Conservation (phyloP, 2,888 invertebrate genomes). For the Glyphotaelius pellucidus region DNA sequence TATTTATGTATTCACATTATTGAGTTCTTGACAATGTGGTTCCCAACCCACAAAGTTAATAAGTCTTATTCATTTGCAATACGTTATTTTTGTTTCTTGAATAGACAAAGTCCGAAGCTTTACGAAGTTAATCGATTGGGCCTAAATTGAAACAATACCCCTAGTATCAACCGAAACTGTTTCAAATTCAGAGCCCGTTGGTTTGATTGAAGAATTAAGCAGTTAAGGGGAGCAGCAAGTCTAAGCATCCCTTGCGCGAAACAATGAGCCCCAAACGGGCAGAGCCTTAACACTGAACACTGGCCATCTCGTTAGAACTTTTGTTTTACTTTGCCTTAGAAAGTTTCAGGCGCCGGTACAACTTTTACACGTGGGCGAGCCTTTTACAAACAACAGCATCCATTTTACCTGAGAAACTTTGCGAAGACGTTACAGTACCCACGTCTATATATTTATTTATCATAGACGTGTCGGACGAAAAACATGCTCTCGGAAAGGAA, state of each 20-base stretch:
- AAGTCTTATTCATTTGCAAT: background rate
- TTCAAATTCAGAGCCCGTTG: background rate
- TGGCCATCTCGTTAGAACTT: slow-evolving; percentile 32
- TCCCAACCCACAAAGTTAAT: too few relatives aligned
- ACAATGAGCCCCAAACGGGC: background rate
- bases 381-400: background rate
- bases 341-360: slow-evolving; percentile 2
- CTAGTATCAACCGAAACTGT: background rate
- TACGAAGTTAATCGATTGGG: background rate
- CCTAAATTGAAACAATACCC: background rate
- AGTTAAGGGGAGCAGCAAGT: background rate
- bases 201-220: slow-evolving; percentile 20
- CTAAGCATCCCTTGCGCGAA: background rate
- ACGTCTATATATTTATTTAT: slow-evolving; percentile 6
- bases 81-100: background rate
- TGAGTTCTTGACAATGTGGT: too few relatives aligned
- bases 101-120: background rate
- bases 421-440: background rate
- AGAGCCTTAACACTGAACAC: background rate
- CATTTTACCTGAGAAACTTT: slow-evolving; percentile 21
- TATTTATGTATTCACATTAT: too few relatives aligned
- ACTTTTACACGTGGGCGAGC: slow-evolving; percentile 23
- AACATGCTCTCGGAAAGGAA: background rate
- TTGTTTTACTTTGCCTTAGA: slow-evolving; percentile 17
- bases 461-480: background rate